Evolutionary conservation across 2,113 vertebrate species (phyloP).

Genomic region (Octodon degus): DNA sequence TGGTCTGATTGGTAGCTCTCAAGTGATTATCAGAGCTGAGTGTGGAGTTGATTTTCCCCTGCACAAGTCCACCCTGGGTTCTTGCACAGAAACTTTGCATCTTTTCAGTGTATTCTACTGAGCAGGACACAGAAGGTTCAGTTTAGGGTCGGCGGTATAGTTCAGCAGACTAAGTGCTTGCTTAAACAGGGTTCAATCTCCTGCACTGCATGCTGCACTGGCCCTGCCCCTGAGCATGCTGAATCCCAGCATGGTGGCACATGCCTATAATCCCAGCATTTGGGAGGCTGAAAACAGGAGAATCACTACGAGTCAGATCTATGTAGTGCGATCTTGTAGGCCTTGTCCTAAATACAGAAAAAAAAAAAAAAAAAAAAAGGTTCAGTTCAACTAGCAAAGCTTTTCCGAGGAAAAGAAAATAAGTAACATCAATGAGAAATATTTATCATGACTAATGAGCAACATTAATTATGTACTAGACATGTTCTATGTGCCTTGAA

Average conservation of each 20-base stretch:
- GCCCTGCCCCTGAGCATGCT: no score
- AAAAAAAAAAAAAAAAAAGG: no score
- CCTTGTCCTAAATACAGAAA: no score
- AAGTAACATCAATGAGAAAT: background rate
- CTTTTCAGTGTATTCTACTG: background rate
- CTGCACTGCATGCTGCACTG: no score
- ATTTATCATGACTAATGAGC: background rate
- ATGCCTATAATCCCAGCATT: no score
- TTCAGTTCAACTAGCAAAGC: background rate
- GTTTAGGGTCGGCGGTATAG: background rate
- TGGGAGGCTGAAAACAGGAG: no score
- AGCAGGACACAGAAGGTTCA: background rate
- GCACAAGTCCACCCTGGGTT: no score
- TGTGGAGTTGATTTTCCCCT: fast-evolving
- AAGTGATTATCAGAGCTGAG: background rate
- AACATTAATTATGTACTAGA: background rate
- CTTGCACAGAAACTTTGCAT: background rate
- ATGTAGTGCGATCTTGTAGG: no score
- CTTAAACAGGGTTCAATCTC: no score
- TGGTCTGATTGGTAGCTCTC: background rate
- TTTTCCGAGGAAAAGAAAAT: background rate
- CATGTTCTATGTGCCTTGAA: background rate
- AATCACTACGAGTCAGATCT: no score
- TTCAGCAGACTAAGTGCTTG: no score
- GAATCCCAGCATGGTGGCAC: no score